A percentile compares a stretch with the other conserved stretches of the same genome.
Conservation (phyloP, 2,113 vertebrate species). For the Chamaea fasciata region DNA sequence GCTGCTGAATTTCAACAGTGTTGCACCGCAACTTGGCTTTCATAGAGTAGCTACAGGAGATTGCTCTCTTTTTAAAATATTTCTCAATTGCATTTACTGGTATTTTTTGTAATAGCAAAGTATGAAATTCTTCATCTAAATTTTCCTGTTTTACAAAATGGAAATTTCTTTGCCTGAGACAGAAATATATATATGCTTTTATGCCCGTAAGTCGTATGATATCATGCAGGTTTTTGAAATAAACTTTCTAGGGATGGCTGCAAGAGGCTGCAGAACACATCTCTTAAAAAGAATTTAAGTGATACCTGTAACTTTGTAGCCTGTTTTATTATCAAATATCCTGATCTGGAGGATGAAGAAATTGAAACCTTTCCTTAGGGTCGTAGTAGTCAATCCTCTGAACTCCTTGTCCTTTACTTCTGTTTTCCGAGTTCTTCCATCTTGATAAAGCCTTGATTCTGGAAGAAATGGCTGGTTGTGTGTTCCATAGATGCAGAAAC, state of each 20-base stretch:
- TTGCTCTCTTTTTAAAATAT: background rate
- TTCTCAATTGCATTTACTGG: background rate
- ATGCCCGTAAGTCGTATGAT: rapidly evolving
- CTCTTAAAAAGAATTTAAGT: background rate
- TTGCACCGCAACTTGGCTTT: background rate
- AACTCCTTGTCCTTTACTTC: background rate
- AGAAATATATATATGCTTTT: background rate
- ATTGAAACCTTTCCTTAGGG: background rate
- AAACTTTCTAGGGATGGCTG: background rate
- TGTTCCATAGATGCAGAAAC: background rate
- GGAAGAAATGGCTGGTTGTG: background rate
- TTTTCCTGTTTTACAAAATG: background rate
- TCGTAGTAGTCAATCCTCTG: background rate
- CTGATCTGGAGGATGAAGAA: background rate
- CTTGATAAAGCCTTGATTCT: background rate
- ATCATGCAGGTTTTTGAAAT: background rate
- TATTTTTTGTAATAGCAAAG: background rate
- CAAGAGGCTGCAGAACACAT: background rate
- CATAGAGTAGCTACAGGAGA: background rate
- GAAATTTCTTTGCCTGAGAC: background rate
- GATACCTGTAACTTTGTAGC: background rate
- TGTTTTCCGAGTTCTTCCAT: background rate
- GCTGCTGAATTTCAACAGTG: background rate
- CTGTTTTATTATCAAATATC: background rate
- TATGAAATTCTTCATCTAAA: background rate